Evolutionary conservation across 2,888 invertebrate genomes (phyloP).

Genomic region (Nemoura dubitans): DNA sequence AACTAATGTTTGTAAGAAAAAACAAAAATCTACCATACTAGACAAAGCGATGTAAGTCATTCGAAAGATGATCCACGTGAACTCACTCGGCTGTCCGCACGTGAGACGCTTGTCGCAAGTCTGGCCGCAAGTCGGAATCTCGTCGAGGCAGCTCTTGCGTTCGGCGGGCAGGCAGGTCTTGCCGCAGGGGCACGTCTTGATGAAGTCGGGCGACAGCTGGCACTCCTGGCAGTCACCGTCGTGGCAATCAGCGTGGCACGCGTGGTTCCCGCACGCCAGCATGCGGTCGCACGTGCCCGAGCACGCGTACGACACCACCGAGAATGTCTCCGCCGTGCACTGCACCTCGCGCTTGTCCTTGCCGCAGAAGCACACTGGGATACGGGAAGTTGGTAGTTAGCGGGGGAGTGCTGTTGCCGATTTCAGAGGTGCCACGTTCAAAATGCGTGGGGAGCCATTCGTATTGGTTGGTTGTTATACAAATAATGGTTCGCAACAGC

Average conservation of each 20-base stretch:
- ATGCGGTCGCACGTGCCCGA: constrained; percentile 68
- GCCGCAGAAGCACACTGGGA: constrained; percentile 75
- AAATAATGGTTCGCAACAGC: too few species aligned
- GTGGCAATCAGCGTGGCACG: constrained; percentile 75
- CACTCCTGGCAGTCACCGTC: constrained; percentile 73
- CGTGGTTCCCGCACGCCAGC: constrained; percentile 75
- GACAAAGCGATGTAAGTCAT: too few species aligned
- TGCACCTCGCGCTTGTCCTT: constrained; percentile 68
- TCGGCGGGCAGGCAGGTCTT: constrained; percentile 66
- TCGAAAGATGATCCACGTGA: too few species aligned
- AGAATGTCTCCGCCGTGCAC: constrained; percentile 68
- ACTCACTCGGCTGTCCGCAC: constrained; percentile 61
- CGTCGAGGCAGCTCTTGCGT: constrained; percentile 78
- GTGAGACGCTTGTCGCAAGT: constrained; percentile 61
- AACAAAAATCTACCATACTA: too few species aligned
- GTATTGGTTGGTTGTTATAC: too few species aligned
- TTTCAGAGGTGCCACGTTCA: too few species aligned
- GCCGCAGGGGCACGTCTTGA: constrained; percentile 81
- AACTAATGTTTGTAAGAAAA: too few species aligned
- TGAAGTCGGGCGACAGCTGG: constrained; percentile 66
- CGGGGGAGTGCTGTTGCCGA: too few species aligned
- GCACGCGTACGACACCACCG: constrained; percentile 67
- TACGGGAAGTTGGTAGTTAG: constrained; percentile 36
- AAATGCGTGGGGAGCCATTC: too few species aligned
- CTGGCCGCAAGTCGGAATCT: constrained; percentile 82